Evolutionary conservation across 2,888 invertebrate species (phyloP).

Genomic region (Petrolisthes cinctipes): DNA sequence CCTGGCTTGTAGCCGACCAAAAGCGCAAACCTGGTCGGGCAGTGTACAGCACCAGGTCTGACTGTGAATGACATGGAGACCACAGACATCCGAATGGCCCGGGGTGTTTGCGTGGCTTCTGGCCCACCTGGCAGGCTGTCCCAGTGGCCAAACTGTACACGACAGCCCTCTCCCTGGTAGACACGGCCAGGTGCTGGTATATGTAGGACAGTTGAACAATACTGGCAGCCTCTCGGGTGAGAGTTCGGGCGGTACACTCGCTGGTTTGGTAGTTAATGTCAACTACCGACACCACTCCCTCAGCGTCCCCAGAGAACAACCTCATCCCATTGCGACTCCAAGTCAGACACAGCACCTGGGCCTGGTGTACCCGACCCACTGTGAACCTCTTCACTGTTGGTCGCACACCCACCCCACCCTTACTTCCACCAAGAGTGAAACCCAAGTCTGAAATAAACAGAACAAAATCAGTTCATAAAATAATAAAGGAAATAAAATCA

Average conservation of each 20-base stretch:
- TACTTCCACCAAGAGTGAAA: background rate
- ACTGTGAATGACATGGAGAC: background rate
- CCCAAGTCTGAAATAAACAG: conserved; percentile 1
- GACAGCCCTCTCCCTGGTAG: conserved; percentile 85
- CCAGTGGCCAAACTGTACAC: conserved; percentile 78
- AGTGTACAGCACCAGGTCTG: conserved; percentile 77
- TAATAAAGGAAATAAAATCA: no score
- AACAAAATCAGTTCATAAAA: background rate
- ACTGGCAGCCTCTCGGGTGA: conserved; percentile 85
- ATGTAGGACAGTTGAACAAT: conserved; percentile 88
- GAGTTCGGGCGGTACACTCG: conserved; percentile 81
- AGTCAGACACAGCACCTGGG: conserved; percentile 82
- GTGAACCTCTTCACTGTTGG: conserved; percentile 82
- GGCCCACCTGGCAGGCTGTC: conserved; percentile 83
- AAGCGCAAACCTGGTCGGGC: conserved; percentile 85
- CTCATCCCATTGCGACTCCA: conserved; percentile 96
- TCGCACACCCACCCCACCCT: conserved; percentile 8
- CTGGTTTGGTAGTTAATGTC: conserved; percentile 79
- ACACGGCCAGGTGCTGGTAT: conserved; percentile 78
- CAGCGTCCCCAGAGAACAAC: conserved; percentile 89
- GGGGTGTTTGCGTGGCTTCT: conserved; percentile 81
- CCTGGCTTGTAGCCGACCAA: conserved; percentile 83
- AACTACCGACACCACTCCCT: conserved; percentile 86
- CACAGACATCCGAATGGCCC: conserved; percentile 59
- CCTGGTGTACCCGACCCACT: conserved; percentile 84